Base-by-base conservation (phyloP, 2,797 vertebrate species). In the Coracias cyanogaster region DNA sequence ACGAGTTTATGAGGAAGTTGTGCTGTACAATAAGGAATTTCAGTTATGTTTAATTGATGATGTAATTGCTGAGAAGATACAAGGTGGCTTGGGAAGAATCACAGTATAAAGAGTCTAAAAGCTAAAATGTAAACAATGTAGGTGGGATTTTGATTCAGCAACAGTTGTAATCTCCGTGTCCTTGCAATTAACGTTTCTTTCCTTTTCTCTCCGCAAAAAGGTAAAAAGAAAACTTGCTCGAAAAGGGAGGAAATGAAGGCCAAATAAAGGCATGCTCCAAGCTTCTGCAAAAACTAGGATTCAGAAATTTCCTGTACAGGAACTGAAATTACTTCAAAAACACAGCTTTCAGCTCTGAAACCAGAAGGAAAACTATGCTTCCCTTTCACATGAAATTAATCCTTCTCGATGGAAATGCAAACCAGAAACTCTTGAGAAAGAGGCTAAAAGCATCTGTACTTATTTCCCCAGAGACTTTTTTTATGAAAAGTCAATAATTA, bases 191-290 rank as follows among this genome's bases (percentile, higher is more conserved):
- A 96, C 55, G 80, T 76, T 13, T 60, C 43, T 86, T 94, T 88
- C 66, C 45, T 95, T 96, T 92, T 97, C 84, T 92, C 41, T 52
- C 74, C 31, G 82, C 33, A 54, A 97, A 94, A 98, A 99, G 99
- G 99, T 99, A 99, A 99, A 99, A 98, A 98, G 98, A 98, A 98
- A 98, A 96, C 52, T 94, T 86, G 78, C 90, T 96, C 91, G 70
- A 95, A 98, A 96, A 97, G 97, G 97, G 96, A 98, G 96, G 95
- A 98, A 97, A 97, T 98, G 98, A 98, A 98, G 97, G 98, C 98
- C 98, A 98, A 98, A 98, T 97, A 98, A 97, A 97, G 98, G 97
- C 97, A 93, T 92, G 93, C 94, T 97, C 95, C 97, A 94, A 94
- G 96, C 98, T 98, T 97, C 98, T 98, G 96, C 96, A 96, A 96